These are phyloP conservation scores for Aurelia sp. DNA, from an alignment of 30 jellyfish, hydroid and myxozoan genomes.

Conservation along the genomic window DNA sequence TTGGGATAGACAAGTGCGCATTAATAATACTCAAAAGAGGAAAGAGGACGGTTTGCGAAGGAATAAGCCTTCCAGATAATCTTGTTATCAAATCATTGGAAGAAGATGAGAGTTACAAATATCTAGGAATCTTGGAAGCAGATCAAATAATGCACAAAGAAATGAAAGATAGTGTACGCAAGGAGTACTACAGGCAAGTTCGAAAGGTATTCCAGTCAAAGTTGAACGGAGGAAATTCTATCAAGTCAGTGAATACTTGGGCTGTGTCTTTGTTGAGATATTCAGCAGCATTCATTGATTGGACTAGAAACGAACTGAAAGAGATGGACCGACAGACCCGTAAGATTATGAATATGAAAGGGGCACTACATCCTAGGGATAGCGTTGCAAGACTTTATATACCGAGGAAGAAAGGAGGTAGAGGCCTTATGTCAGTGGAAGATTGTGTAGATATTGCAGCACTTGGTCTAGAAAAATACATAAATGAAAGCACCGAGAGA, in stretches of 20 bases:
- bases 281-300: conserved; percentile 23
- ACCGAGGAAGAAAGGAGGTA: too few relatives aligned
- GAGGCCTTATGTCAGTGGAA: too few relatives aligned
- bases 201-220: conserved; percentile 12
- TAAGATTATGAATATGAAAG: not conserved
- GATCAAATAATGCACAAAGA: conserved; percentile 16
- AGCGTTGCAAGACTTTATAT: too few relatives aligned
- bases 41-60: not conserved
- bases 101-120: too few relatives aligned
- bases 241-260: conserved; percentile 33
- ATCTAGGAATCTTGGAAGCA: not conserved
- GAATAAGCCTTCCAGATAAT: conserved; percentile 7
- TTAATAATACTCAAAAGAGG: conserved; percentile 18
- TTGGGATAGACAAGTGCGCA: not conserved
- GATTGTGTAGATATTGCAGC: too few relatives aligned
- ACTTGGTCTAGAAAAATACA: too few relatives aligned
- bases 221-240: conserved; percentile 17
- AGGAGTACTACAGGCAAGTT: conserved; percentile 11
- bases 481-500: conserved; percentile 7
- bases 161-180: conserved; percentile 18
- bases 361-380: too few relatives aligned
- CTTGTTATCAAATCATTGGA: conserved; percentile 8
- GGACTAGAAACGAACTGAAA: conserved; percentile 28
- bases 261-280: conserved; percentile 21
- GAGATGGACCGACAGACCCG: conserved; percentile 16